Evolutionary conservation across 2,888 invertebrate genomes (phyloP).

Genomic region (Tetranychus truncatus): DNA sequence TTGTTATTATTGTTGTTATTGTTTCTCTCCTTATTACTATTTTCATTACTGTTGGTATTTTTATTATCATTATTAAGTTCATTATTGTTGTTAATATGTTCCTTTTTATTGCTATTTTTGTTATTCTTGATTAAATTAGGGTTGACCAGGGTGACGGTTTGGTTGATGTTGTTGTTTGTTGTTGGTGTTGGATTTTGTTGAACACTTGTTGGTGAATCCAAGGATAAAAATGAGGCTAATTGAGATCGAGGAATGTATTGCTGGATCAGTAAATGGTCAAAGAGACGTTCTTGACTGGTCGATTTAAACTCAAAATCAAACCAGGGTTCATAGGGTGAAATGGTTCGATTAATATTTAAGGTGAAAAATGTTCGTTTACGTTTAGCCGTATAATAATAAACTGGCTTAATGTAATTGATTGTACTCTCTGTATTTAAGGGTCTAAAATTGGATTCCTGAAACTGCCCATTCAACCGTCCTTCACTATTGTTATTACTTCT

Average conservation of each 20-base stretch:
- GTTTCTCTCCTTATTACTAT: neutral
- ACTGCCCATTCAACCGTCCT: no score
- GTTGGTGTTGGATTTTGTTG: neutral
- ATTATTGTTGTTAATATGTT: neutral
- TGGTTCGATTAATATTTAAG: neutral
- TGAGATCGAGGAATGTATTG: neutral
- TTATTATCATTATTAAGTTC: neutral
- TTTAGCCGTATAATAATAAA: neutral
- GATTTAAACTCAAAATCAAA: neutral
- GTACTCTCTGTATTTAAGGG: no score
- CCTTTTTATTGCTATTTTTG: neutral
- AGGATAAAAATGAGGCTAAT: neutral
- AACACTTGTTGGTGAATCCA: neutral
- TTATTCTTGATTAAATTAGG: neutral
- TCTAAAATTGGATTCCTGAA: no score
- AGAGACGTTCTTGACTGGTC: neutral
- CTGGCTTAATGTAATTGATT: neutral
- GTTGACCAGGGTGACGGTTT: neutral
- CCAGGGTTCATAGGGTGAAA: neutral
- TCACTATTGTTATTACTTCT: no score
- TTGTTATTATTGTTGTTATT: neutral
- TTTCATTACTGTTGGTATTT: neutral
- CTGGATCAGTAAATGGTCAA: neutral
- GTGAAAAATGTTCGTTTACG: neutral
- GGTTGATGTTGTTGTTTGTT: neutral